Percentiles rank a stretch among this genome's conserved stretches.
These are phyloP conservation scores for Mobula birostris DNA, from an alignment of 2,113 vertebrate genomes.

Conservation along the genomic window DNA sequence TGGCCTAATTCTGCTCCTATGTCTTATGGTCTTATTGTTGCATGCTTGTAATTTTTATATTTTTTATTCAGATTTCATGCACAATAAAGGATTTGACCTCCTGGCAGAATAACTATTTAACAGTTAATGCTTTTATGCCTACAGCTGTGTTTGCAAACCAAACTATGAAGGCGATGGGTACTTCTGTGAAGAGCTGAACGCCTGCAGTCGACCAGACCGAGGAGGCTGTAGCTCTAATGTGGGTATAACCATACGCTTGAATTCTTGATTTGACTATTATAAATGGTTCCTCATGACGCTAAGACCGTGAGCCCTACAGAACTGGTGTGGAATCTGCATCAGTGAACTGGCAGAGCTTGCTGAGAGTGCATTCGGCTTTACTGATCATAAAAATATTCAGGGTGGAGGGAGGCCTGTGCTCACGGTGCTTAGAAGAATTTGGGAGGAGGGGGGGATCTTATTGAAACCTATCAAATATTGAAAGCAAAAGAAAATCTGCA, in stretches of 20 bases:
- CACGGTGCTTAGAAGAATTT: no score
- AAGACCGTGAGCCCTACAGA: no score
- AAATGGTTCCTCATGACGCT: no score
- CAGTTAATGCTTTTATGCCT: not conserved
- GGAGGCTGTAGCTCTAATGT: conserved; percentile 72
- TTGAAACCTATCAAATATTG: no score
- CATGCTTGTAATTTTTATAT: not conserved
- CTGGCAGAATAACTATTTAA: not conserved
- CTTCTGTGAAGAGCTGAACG: conserved; percentile 65
- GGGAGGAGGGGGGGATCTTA: no score
- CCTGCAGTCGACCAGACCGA: conserved; percentile 56
- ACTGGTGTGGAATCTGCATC: no score
- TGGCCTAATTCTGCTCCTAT: no score
- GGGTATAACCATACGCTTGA: conserved; percentile 42
- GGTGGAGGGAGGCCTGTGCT: not conserved
- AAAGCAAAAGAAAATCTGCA: no score
- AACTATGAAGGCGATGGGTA: conserved; percentile 78
- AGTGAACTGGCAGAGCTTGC: no score
- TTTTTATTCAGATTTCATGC: not conserved
- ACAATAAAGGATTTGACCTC: not conserved
- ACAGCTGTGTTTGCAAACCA: conserved; percentile 77
- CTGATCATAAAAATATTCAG: not conserved
- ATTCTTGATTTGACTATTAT: no score
- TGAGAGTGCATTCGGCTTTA: not conserved
- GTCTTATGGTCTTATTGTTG: not conserved